Percentiles rank a stretch among this genome's conserved stretches.
Evolutionary conservation across 2,888 invertebrate genomes (phyloP).

Genomic region (Mythimna ferrago): DNA sequence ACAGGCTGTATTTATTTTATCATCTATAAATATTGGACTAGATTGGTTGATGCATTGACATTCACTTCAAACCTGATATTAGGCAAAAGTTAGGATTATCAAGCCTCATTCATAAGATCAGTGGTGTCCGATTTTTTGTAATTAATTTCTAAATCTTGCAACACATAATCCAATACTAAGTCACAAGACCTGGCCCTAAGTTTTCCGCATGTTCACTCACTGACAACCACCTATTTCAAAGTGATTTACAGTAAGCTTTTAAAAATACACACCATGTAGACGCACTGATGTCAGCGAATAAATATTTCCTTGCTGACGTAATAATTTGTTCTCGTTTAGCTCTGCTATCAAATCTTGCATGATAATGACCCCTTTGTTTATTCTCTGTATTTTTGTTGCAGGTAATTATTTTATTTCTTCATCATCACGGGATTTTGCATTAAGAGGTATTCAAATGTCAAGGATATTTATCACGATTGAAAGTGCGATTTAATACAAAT

Average conservation of each 20-base stretch:
- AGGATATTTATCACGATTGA: not conserved
- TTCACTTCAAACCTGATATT: not conserved
- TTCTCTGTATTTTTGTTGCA: constrained; percentile 47
- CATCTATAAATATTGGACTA: constrained; percentile 29
- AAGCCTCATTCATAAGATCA: not conserved
- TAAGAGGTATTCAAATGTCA: not conserved
- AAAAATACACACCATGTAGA: constrained; percentile 41
- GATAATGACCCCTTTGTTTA: constrained; percentile 31
- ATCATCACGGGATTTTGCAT: not conserved
- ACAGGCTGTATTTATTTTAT: constrained; percentile 44
- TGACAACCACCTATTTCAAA: not conserved
- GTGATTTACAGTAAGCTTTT: constrained; percentile 6
- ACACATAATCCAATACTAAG: not conserved
- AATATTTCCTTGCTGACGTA: constrained; percentile 70
- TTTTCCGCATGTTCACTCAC: not conserved
- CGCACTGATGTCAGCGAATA: constrained; percentile 70
- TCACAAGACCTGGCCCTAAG: not conserved
- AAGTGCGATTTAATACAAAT: constrained; percentile 3
- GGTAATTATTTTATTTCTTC: constrained; percentile 39
- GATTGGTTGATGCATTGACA: not conserved
- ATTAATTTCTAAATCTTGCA: not conserved
- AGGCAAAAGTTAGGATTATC: not conserved
- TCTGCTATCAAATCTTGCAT: constrained; percentile 45
- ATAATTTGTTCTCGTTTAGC: constrained; percentile 58
- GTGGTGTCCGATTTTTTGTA: too few species aligned